Evolutionary conservation across 2,888 invertebrate species (phyloP).

Genomic region (Scaeva pyrastri): DNA sequence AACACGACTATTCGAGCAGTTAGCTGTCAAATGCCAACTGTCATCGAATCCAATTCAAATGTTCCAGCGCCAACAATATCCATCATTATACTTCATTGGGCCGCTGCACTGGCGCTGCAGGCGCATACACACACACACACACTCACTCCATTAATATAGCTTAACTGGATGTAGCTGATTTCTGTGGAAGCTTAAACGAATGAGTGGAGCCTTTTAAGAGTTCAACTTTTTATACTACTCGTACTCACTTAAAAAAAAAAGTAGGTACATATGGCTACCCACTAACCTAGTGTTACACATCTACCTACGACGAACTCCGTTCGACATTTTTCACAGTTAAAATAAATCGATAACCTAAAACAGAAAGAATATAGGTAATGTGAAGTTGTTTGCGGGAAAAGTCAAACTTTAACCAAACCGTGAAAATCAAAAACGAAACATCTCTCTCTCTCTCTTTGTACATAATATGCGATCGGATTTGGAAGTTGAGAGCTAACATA

Average conservation of each 20-base stretch:
- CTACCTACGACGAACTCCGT: slow-evolving; percentile 53
- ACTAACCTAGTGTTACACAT: slow-evolving; percentile 72
- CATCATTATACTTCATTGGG: slow-evolving; percentile 51
- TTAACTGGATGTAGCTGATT: no score
- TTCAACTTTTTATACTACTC: slow-evolving; percentile 29
- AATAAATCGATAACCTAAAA: slow-evolving; percentile 62
- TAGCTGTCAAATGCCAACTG: slow-evolving; percentile 74
- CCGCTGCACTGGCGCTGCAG: background rate
- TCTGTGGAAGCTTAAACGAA: slow-evolving; percentile 63
- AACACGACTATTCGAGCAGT: slow-evolving; percentile 52
- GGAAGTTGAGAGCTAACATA: slow-evolving; percentile 24
- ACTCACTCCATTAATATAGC: background rate
- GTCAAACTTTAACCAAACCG: slow-evolving; percentile 11
- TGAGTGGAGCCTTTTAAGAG: slow-evolving; percentile 62
- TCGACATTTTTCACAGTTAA: slow-evolving; percentile 66
- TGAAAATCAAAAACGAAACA: slow-evolving; percentile 39
- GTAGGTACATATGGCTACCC: slow-evolving; percentile 39
- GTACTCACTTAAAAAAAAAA: no score
- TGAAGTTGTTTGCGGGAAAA: slow-evolving; percentile 38
- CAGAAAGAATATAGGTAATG: slow-evolving; percentile 56
- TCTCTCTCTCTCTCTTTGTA: no score
- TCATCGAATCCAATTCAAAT: slow-evolving; percentile 67
- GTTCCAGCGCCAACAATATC: slow-evolving; percentile 67
- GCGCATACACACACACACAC: background rate
- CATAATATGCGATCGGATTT: slow-evolving; percentile 14